A percentile compares a stretch with the other conserved stretches of the same genome.
phyloP scores from a whole-genome alignment of 1,140 invertebrate genomes.

The Aphaenogaster ashmeadi region DNA sequence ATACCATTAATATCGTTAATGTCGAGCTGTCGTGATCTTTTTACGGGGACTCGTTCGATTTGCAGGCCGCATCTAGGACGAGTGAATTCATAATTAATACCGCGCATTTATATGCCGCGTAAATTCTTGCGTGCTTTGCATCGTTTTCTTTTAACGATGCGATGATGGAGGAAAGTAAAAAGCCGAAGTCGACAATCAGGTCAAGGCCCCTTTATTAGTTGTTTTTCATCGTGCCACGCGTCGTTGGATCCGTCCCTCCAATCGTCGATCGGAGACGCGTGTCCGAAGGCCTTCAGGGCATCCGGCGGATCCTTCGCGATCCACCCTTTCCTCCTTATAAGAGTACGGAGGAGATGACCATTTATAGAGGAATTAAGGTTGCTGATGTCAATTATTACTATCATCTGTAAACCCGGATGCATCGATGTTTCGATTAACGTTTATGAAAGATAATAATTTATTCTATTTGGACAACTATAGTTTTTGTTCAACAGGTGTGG shows the following conservation, averaged over 20 bases:
- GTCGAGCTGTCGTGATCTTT: slow-evolving; percentile 29
- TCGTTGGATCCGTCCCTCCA: slow-evolving; percentile 62
- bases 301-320: slow-evolving; percentile 57
- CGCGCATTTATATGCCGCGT: not conserved
- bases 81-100: slow-evolving; percentile 5
- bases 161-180: slow-evolving; percentile 52
- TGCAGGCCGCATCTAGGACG: not conserved
- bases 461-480: not conserved
- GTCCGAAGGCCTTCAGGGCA: slow-evolving; percentile 62
- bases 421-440: not conserved
- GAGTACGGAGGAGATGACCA: not conserved
- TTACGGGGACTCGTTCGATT: not conserved
- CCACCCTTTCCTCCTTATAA: slow-evolving; percentile 26
- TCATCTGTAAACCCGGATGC: not conserved
- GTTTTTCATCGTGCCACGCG: slow-evolving; percentile 59
- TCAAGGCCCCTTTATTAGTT: slow-evolving; percentile 63
- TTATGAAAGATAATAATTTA: not conserved
- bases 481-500: not conserved
- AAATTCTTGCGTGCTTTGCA: not conserved
- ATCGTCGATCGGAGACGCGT: slow-evolving; percentile 59
- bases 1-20: not conserved
- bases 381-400: slow-evolving; percentile 31
- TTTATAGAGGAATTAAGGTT: slow-evolving; percentile 36
- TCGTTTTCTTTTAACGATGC: slow-evolving; percentile 15
- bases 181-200: slow-evolving; percentile 35